A percentile compares a stretch with the other conserved stretches of the same genome.
These are phyloP conservation scores for Spilogale gracilis DNA, from an alignment of 2,113 vertebrate genomes.

Conservation along the genomic window DNA sequence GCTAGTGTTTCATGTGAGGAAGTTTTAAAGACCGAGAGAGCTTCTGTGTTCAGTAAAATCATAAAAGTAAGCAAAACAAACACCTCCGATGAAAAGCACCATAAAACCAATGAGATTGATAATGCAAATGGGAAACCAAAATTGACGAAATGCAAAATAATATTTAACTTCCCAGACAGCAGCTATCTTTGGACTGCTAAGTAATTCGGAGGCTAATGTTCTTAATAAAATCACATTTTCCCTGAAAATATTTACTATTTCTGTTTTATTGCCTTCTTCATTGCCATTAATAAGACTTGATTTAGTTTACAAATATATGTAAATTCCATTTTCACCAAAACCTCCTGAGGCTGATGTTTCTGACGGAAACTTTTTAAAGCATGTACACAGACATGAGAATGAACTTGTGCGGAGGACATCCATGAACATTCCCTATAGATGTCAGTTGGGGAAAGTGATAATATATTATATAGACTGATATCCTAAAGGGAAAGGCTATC, in stretches of 20 bases:
- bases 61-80: not conserved
- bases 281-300: not conserved
- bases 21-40: not conserved
- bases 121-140: not conserved
- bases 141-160: not conserved
- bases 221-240: slow-evolving; percentile 8
- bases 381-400: not conserved
- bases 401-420: not conserved
- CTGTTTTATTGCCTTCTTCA: not conserved
- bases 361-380: not conserved
- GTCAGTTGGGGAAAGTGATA: not conserved
- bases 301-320: not conserved
- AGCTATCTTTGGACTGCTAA: not conserved
- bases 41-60: not conserved
- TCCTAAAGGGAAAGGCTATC: not conserved
- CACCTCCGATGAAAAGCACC: not conserved
- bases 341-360: not conserved
- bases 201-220: not conserved
- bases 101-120: not conserved
- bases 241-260: not conserved
- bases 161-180: not conserved
- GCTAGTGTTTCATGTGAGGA: not conserved
- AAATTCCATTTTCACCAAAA: not conserved
- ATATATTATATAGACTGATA: accelerated
- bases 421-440: not conserved